Base-by-base conservation (phyloP, 2,113 vertebrate genomes). In the Sus scrofa region DNA sequence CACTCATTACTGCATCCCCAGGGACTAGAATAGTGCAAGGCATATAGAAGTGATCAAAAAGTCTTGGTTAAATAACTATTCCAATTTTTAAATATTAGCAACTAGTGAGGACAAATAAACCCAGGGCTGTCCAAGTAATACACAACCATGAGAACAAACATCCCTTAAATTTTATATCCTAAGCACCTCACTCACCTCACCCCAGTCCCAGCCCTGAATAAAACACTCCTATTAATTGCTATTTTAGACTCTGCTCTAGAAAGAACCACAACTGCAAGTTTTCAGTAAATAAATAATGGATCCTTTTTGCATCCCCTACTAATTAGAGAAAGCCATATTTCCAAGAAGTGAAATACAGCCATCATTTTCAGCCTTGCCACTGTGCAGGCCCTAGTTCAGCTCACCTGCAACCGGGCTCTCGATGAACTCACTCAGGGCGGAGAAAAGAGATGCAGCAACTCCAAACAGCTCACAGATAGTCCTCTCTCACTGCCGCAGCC, bases 101-200 rank as follows among this genome's bases (percentile, higher is more conserved):
- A n/a, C 54, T 39, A 20, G 19, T 8, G 20, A 37, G 39, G 32
- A 74, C n/a, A 50, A 82, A 70, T 32, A 68, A 84, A 88, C 32
- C 24, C 19, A 27, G 62, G 34, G 39, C 4, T 2, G 9, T 39
- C 54, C 32, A 54, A 77, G 52, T 27, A 32, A n/a, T 4, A 3
- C 10, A 3, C 0, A 6, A 52, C 54, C 8, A 0, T 19, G 9
- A 44, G 15, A 52, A 4, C 1, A 11, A 70, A 30, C 6, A 3
- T 27, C 20, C 56, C 86, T 71, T 44, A 9, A 54, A 56, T 20
- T 68, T 39, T 20, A 2, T 18, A 20, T 22, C 37, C 7, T 9
- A 22, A 16, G 7, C 10, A 4, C 19, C 50, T 50, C 39, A 39
- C 27, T 77, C 75, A 20, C 7, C 54, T n/a, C 68, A 68, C n/a